A percentile compares a stretch with the other conserved stretches of the same genome.
These are phyloP conservation scores for Caenorhabditis inopinata DNA, from an alignment of 1,140 invertebrate species.

Conservation along the genomic window DNA sequence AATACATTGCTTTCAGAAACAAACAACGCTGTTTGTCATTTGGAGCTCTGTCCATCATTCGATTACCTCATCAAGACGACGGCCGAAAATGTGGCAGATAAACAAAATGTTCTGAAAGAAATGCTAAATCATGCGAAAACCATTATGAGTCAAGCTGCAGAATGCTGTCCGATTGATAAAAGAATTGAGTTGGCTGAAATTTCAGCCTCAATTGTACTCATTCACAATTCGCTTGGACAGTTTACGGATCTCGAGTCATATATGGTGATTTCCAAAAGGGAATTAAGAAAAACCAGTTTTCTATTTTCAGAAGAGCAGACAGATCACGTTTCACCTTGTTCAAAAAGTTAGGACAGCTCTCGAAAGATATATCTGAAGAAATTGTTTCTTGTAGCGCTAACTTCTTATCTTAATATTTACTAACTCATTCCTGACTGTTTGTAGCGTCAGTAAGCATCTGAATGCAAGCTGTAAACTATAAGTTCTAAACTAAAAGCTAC, in stretches of 20 bases:
- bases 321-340: too few species aligned
- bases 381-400: too few species aligned
- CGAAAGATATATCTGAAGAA: too few species aligned
- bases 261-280: not conserved
- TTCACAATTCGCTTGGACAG: not conserved
- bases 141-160: not conserved
- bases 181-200: not conserved
- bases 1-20: not conserved
- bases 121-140: not conserved
- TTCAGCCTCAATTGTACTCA: not conserved
- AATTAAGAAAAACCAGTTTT: too few species aligned
- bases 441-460: too few species aligned
- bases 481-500: too few species aligned
- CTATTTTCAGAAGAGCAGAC: too few species aligned
- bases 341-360: too few species aligned
- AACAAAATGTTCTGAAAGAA: not conserved
- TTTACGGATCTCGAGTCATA: not conserved
- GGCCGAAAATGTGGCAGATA: not conserved
- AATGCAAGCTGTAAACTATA: too few species aligned
- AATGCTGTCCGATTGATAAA: not conserved
- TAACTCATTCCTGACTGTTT: too few species aligned
- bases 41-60: not conserved
- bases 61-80: not conserved
- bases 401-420: too few species aligned
- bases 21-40: not conserved